phyloP scores from a whole-genome alignment of 1,140 invertebrate species.

The Gryon sp. region DNA sequence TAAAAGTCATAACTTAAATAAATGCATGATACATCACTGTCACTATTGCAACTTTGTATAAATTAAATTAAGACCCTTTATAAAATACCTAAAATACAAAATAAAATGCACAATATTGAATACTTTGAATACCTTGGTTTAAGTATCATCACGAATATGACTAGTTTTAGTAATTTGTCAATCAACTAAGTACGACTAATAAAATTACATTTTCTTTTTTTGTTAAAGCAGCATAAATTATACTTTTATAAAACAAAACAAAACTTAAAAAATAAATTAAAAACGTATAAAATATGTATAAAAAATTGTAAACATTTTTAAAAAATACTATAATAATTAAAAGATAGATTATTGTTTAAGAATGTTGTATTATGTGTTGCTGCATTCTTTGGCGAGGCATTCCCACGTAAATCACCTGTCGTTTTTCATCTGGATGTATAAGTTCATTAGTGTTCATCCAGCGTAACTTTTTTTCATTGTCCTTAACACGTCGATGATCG shows the following conservation, averaged over 20 bases:
- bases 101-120: neutral
- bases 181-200: neutral
- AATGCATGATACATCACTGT: too few species aligned
- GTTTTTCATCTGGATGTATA: conserved; percentile 76
- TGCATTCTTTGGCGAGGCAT: conserved; percentile 69
- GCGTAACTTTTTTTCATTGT: conserved; percentile 76
- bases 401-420: conserved; percentile 74
- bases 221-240: neutral
- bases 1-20: too few species aligned
- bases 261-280: too few species aligned
- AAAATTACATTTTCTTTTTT: neutral
- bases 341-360: conserved; percentile 52
- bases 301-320: neutral
- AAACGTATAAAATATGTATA: too few species aligned
- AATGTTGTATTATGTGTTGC: conserved; percentile 68
- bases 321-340: neutral
- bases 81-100: conserved; percentile 2
- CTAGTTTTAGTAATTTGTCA: conserved; percentile 39
- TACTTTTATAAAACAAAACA: too few species aligned
- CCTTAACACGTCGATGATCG: conserved; percentile 83
- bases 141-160: conserved; percentile 41
- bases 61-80: too few species aligned
- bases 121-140: conserved; percentile 10
- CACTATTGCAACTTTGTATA: too few species aligned
- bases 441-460: conserved; percentile 78